Conservation (phyloP, 2,113 vertebrate genomes). For the Mustela nigripes region DNA sequence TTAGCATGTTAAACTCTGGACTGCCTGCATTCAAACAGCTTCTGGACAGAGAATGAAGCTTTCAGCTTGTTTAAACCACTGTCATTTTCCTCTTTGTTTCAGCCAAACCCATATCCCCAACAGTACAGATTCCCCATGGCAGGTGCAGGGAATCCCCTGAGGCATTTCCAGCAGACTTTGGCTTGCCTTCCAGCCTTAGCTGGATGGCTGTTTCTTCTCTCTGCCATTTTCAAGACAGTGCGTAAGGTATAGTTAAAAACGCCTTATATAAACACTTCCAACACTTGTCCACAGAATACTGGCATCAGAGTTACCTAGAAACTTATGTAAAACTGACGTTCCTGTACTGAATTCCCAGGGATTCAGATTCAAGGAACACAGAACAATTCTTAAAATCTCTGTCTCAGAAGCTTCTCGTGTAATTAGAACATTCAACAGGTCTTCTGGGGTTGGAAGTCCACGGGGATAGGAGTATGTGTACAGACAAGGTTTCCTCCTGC, state of each 20-base stretch:
- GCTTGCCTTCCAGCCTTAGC: not conserved
- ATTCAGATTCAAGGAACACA: not conserved
- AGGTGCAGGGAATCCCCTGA: not conserved
- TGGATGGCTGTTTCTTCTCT: not conserved
- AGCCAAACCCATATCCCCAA: not conserved
- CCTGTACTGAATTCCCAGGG: not conserved
- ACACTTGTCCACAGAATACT: not conserved
- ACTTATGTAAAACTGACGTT: not conserved
- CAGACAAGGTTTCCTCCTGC: not conserved
- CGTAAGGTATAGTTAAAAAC: not conserved
- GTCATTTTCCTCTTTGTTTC: not conserved
- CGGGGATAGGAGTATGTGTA: rapidly evolving
- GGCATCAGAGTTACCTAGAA: not conserved
- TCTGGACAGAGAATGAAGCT: not conserved
- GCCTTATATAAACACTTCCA: not conserved
- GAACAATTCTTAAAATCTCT: not conserved
- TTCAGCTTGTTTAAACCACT: not conserved
- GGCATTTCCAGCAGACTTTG: not conserved
- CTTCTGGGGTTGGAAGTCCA: not conserved
- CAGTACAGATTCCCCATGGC: not conserved
- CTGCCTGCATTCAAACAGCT: not conserved
- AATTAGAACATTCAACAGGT: not conserved
- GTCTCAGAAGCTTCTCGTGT: not conserved
- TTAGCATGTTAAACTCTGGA: not conserved
- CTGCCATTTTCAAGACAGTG: not conserved